Evolutionary conservation across 2,888 invertebrate species (phyloP), one percentile per base, ranked within the genome.

Genomic region (Aspidiotus destructor): DNA sequence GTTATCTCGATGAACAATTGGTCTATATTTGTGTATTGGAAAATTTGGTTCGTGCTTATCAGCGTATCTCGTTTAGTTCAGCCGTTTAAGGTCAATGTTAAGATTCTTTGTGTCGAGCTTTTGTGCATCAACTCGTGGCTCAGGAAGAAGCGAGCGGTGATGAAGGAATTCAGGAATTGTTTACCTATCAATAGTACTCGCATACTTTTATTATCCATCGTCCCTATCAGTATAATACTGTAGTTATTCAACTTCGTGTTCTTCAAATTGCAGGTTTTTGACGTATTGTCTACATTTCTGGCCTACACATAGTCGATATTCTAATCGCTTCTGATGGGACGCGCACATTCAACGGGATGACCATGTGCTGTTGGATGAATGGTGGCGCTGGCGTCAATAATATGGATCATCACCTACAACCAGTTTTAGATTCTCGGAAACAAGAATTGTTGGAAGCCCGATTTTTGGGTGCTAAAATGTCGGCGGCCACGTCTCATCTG

Each of bases 401-500:
- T 86, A 92, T 93, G 92, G 92, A 93, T 85, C 67, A 67, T 60
- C 91, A 92, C 82, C 91, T 92, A 86, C 92, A 92, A 84, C 87
- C 92, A 83, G 88, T 89, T 83, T 85, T 97, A 83, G 96, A 97
- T 85, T 95, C 96, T 80, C 87, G 96, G 81, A 97, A 96, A 84
- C 95, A 96, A 84, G 96, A 97, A 85, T 86, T 97, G 80, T 86
- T 97, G 81, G 97, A 97, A 84, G 95, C 95, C 78, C 88, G 97
- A 81, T 93, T 94, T 83, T 87, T 93, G 80, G 93, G 94, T 82
- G 89, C 89, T 81, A 87, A 92, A 90, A 92, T 93, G 69, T 62
- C 69, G n/a, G 69, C 69, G n/a, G 69, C 69, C 48, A 48, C 62
- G 3, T 69, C 69, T 55, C 69, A 69, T 13, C 54, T 69, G 15